phyloP scores from a whole-genome alignment of 2,797 vertebrate genomes.

The Enteromius treurensis region DNA sequence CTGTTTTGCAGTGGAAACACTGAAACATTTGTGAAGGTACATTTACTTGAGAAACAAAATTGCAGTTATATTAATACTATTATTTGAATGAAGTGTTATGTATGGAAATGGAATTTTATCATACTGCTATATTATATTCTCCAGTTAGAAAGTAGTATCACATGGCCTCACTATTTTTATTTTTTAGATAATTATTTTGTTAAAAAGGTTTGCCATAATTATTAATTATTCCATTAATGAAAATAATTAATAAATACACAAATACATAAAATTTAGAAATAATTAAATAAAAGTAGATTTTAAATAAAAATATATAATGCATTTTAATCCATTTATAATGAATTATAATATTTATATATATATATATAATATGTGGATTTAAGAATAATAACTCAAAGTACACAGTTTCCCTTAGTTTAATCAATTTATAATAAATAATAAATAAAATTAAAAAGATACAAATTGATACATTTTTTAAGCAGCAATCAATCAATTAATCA shows the following conservation, averaged over 20 bases:
- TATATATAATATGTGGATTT: background rate
- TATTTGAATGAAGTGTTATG: background rate
- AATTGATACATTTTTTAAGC: no score
- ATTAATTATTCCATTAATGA: background rate
- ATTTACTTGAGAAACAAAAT: background rate
- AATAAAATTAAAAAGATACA: no score
- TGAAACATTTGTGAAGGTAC: background rate
- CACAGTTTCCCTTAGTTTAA: background rate
- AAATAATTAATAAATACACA: background rate
- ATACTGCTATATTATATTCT: background rate
- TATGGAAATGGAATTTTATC: background rate
- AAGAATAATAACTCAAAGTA: background rate
- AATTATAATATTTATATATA: no score
- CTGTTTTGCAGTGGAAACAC: background rate
- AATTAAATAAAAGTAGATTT: background rate
- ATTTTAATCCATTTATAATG: background rate
- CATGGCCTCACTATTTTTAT: background rate
- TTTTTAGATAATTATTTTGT: no score
- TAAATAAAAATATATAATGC: background rate
- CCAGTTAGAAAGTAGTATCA: background rate
- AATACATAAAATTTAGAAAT: background rate
- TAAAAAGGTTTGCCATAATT: background rate
- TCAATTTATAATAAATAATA: constrained; percentile 1
- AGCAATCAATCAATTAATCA: background rate
- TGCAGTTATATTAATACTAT: background rate